These are phyloP conservation scores for Lycaon pictus DNA, from an alignment of 2,113 vertebrate genomes.

Conservation along the genomic window DNA sequence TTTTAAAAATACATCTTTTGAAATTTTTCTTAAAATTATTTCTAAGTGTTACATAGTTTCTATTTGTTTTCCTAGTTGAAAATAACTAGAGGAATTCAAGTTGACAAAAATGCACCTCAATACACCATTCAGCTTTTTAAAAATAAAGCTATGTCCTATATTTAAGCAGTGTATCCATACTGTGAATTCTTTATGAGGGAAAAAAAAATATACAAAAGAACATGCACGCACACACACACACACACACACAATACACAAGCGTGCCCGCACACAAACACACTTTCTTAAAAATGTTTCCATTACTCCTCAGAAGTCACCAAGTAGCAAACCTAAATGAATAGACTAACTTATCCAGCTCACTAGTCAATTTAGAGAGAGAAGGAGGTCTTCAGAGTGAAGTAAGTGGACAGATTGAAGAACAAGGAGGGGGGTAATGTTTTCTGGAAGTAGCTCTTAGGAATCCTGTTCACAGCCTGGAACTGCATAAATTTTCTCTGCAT, in stretches of 20 bases:
- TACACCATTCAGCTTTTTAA: constrained; percentile 29
- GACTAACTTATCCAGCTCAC: constrained; percentile 48
- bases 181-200: not conserved
- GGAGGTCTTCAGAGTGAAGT: constrained; percentile 42
- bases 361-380: constrained; percentile 61
- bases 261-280: not conserved
- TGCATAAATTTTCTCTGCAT: constrained; percentile 74
- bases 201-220: constrained; percentile 39
- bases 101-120: not conserved
- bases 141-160: constrained; percentile 26
- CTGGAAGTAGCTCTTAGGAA: constrained; percentile 69
- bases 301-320: constrained; percentile 43
- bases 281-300: constrained; percentile 41
- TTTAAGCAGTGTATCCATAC: not conserved
- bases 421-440: constrained; percentile 65
- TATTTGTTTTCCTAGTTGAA: constrained; percentile 41
- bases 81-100: constrained; percentile 49
- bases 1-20: constrained; percentile 26
- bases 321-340: constrained; percentile 67
- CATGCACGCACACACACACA: not conserved
- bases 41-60: constrained; percentile 17
- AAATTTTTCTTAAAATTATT: not conserved
- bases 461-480: constrained; percentile 74
- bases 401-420: constrained; percentile 66
- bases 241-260: not conserved